Evolutionary conservation across 1,140 invertebrate genomes (phyloP), one percentile per base, ranked within the genome.

Genomic region (Druon quercuslanigerum): DNA sequence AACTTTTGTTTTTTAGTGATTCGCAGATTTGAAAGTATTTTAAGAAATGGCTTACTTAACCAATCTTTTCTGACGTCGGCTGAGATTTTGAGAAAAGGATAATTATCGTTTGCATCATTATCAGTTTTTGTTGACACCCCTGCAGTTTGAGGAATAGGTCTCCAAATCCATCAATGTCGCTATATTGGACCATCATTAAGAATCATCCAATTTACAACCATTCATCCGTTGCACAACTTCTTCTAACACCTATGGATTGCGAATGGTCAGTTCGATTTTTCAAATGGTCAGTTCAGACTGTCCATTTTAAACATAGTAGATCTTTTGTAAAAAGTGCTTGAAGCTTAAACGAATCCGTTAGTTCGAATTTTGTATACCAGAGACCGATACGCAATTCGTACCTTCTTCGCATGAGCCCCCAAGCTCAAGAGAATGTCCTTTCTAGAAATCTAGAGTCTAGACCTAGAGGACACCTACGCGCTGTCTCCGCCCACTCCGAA

Each of bases 151-250:
- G 52, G 52, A 13, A 66, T 14, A 20, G 13, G 56, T 66, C 25
- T 66, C 8, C 3, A n/a, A 66, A 66, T 66, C 60, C 25, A 66
- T 66, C 60, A 66, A 25, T 66, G 60, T 66, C 60, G 60, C 60
- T 40, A 66, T 66, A 66, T 66, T 66, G 60, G 25, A 66, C 33
- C 60, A 66, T 66, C 60, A 33, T 66, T 66, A 66, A n/a, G 14
- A 14, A 46, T 66, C 60, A 46, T 66, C 60, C 60, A 66, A 14
- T 66, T 40, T 66, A 33, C 25, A 40, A n/a, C 14, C 60, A 66
- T 66, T 66, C 60, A 66, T 66, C 60, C 46, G 60, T 66, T 66
- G 60, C 60, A 66, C 60, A 66, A 66, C 14, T 66, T 66, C 57
- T 66, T 40, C 13, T 40, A 20, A 66, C 60, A 40, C 60, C 60